Conservation (phyloP, 2,797 vertebrate genomes). For the Taeniopygia guttata region DNA sequence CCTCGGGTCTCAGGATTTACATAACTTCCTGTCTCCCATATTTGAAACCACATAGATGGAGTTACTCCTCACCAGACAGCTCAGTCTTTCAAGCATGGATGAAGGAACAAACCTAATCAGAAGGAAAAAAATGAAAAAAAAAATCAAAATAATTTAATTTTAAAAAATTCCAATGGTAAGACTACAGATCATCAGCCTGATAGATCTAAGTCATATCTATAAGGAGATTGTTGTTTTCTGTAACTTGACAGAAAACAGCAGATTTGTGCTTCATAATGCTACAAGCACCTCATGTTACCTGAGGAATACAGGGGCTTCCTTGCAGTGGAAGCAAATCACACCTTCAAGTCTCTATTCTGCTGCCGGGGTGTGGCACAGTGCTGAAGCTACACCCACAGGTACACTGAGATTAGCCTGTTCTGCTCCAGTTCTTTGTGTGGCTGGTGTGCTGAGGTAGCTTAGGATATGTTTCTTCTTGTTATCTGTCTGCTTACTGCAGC, state of each 20-base stretch:
- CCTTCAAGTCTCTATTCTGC: neutral
- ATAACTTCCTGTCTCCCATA: constrained; percentile 61
- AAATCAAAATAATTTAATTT: neutral
- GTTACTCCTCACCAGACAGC: constrained; percentile 48
- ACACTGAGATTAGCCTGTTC: too few species aligned
- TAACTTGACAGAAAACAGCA: neutral
- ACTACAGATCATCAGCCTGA: neutral
- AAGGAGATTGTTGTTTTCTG: neutral
- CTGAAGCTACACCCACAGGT: fast-evolving
- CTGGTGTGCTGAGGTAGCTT: neutral
- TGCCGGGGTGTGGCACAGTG: fast-evolving
- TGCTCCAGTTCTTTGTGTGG: neutral
- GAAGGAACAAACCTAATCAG: constrained; percentile 47
- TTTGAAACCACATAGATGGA: constrained; percentile 63
- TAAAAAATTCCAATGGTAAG: neutral
- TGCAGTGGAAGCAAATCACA: neutral
- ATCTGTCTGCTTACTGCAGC: neutral
- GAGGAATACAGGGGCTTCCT: neutral
- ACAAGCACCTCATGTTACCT: neutral
- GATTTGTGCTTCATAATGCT: neutral
- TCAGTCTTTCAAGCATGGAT: constrained; percentile 60
- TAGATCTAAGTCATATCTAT: neutral
- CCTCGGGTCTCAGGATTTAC: neutral
- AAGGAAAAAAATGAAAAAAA: neutral
- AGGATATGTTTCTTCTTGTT: neutral